Evolutionary conservation across 2,113 vertebrate species (phyloP).

Genomic region (Neotoma lepida): DNA sequence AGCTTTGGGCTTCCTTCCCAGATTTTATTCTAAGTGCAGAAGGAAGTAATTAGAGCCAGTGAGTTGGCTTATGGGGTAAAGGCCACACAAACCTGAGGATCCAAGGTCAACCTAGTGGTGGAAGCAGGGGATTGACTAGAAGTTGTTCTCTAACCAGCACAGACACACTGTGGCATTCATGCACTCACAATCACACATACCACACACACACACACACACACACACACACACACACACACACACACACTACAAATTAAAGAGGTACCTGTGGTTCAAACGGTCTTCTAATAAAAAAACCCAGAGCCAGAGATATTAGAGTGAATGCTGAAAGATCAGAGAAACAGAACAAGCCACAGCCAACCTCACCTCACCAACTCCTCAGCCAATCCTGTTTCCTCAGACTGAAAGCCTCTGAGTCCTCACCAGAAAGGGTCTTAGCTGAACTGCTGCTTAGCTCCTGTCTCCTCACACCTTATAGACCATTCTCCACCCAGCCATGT

Average conservation of each 20-base stretch:
- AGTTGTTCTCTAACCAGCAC: not conserved
- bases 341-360: no score
- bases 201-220: not conserved
- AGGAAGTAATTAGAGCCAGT: not conserved
- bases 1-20: not conserved
- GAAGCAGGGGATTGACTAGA: not conserved
- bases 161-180: not conserved
- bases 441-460: no score
- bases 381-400: no score
- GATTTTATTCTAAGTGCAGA: not conserved
- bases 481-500: no score
- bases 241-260: not conserved
- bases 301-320: no score
- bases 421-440: no score
- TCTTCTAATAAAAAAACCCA: no score
- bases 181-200: not conserved
- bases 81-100: not conserved
- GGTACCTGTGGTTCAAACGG: not conserved
- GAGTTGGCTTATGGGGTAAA: not conserved
- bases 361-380: no score
- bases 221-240: no score
- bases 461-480: no score
- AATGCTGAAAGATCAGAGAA: no score
- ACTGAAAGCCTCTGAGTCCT: no score
- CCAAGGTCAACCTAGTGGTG: not conserved